phyloP scores from a whole-genome alignment of 2,888 invertebrate species.

The Tholera decimalis region DNA sequence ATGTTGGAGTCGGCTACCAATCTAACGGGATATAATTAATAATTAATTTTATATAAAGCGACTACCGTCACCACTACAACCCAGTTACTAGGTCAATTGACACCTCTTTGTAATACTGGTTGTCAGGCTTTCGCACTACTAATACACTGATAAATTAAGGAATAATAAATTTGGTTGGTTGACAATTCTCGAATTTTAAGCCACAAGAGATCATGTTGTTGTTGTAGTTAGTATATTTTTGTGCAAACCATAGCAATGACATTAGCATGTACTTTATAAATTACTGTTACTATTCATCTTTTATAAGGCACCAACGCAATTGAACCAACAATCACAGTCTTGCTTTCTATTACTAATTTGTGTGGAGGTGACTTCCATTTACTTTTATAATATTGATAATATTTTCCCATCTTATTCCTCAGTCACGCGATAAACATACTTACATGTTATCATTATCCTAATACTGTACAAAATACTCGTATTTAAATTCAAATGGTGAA shows the following conservation, averaged over 20 bases:
- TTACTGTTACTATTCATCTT: constrained; percentile 40
- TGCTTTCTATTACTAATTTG: constrained; percentile 25
- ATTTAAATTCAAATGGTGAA: constrained; percentile 21
- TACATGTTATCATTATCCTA: constrained; percentile 31
- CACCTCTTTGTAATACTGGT: background rate
- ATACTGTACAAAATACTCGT: constrained; percentile 32
- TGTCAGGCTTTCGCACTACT: background rate
- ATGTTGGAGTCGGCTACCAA: background rate
- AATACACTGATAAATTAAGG: background rate
- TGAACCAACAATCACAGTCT: constrained; percentile 24
- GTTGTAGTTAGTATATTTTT: background rate
- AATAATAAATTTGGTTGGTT: background rate
- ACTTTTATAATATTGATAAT: constrained; percentile 9
- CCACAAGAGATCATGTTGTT: background rate
- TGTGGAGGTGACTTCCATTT: constrained; percentile 8
- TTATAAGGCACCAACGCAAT: constrained; percentile 68
- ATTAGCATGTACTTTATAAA: constrained; percentile 4
- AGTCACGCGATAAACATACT: constrained; percentile 33
- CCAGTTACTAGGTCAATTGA: background rate
- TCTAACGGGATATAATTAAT: background rate
- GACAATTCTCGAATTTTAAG: background rate
- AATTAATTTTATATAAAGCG: background rate
- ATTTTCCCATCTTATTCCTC: constrained; percentile 15
- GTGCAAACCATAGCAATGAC: background rate
- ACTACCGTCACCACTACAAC: background rate